phyloP scores from a whole-genome alignment of 2,797 vertebrate genomes.

The Lacerta viridis region DNA sequence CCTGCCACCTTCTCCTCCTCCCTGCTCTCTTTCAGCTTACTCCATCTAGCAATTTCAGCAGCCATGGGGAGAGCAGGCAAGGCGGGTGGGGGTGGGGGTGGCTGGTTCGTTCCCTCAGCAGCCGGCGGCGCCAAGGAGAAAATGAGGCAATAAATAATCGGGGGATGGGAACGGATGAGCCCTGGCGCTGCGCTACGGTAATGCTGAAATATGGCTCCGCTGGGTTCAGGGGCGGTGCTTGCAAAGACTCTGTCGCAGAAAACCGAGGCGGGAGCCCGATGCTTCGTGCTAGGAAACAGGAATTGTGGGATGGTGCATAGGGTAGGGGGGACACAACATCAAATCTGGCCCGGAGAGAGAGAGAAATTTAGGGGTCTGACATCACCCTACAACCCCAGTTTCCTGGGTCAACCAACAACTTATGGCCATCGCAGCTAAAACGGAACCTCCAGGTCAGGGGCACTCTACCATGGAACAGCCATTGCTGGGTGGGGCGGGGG shows the following conservation, averaged over 20 bases:
- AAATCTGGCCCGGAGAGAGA: neutral
- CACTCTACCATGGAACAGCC: neutral
- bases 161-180: neutral
- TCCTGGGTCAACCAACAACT: too few relatives aligned
- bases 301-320: neutral
- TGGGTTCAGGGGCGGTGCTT: neutral
- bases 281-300: neutral
- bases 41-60: neutral
- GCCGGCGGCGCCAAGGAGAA: neutral
- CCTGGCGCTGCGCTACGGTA: neutral
- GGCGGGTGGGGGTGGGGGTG: accelerated
- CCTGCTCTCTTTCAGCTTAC: neutral
- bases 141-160: slow-evolving; percentile 13
- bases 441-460: neutral
- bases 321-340: neutral
- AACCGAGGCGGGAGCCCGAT: neutral
- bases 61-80: neutral
- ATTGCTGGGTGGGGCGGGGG: neutral
- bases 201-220: slow-evolving; percentile 43
- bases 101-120: neutral
- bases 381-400: too few relatives aligned
- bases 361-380: neutral
- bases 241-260: neutral
- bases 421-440: too few relatives aligned
- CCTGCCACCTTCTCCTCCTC: too few relatives aligned